Conservation (phyloP, 2,113 vertebrate species). For the Eudyptes chrysolophus region DNA sequence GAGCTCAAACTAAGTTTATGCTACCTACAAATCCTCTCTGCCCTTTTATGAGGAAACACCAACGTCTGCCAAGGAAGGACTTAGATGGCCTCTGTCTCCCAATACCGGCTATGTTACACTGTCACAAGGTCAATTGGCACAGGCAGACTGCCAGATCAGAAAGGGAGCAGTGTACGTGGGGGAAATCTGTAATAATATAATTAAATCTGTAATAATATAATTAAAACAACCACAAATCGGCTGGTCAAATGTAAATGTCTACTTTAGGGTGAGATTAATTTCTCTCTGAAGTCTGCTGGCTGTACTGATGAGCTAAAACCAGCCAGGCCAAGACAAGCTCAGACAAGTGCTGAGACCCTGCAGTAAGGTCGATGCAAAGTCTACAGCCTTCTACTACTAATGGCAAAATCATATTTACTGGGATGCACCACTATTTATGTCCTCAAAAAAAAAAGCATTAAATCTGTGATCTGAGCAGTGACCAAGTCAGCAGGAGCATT, state of each 20-base stretch:
- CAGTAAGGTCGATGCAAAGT: not conserved
- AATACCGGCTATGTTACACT: not conserved
- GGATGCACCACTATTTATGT: not conserved
- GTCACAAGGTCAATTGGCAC: not conserved
- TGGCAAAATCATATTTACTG: not conserved
- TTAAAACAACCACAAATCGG: not conserved
- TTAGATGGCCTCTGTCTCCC: not conserved
- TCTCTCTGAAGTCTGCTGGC: not conserved
- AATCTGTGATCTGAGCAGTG: not conserved
- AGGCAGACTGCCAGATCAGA: conserved; percentile 1
- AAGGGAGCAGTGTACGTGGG: not conserved
- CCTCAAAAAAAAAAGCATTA: not conserved
- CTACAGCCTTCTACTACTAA: not conserved
- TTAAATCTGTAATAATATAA: conserved; percentile 31
- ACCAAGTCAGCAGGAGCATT: not conserved
- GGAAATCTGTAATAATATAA: conserved; percentile 23
- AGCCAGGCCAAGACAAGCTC: not conserved
- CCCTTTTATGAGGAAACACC: not conserved
- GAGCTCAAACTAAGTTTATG: not conserved
- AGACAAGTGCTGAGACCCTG: not conserved
- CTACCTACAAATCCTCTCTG: not conserved
- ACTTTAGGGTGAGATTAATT: conserved; percentile 8
- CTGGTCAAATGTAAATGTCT: conserved; percentile 24
- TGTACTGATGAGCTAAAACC: not conserved
- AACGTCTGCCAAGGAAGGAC: not conserved